Conservation (phyloP, 2,113 vertebrate genomes). For the Murina feae region DNA sequence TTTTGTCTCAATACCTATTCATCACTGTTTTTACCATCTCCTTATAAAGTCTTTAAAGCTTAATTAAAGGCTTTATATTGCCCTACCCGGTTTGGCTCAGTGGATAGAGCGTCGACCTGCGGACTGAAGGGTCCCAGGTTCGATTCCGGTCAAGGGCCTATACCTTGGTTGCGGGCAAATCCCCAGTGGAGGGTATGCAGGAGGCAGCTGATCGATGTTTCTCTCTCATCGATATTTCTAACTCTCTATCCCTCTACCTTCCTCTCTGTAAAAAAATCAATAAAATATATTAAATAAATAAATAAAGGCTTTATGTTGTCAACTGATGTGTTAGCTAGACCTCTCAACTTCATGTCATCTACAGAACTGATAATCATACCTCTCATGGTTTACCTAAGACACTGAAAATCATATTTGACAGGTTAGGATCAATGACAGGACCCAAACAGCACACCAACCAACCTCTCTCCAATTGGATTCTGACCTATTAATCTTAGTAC, state of each 20-base stretch:
- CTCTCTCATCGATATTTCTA: no score
- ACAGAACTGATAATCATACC: constrained; percentile 17
- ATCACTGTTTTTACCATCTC: constrained; percentile 47
- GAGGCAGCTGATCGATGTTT: no score
- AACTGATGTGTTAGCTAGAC: background rate
- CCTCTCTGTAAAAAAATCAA: no score
- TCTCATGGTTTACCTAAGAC: constrained; percentile 27
- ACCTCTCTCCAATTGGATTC: background rate
- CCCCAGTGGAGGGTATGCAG: no score
- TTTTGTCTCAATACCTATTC: background rate
- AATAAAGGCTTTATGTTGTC: constrained; percentile 15
- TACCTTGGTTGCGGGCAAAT: no score
- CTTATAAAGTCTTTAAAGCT: constrained; percentile 25
- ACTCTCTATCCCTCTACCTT: no score
- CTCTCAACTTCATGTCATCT: constrained; percentile 4
- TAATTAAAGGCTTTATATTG: constrained; percentile 20
- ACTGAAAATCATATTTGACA: background rate
- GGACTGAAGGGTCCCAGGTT: no score
- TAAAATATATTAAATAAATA: no score
- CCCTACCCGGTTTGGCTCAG: no score
- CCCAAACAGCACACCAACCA: constrained; percentile 32
- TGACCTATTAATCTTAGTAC: constrained; percentile 15
- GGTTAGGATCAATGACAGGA: background rate
- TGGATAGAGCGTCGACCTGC: no score
- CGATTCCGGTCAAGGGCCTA: no score